Percentiles rank a stretch among this genome's conserved stretches.
Evolutionary conservation across 1,140 invertebrate species (phyloP).

Genomic region (Drosophila varians): DNA sequence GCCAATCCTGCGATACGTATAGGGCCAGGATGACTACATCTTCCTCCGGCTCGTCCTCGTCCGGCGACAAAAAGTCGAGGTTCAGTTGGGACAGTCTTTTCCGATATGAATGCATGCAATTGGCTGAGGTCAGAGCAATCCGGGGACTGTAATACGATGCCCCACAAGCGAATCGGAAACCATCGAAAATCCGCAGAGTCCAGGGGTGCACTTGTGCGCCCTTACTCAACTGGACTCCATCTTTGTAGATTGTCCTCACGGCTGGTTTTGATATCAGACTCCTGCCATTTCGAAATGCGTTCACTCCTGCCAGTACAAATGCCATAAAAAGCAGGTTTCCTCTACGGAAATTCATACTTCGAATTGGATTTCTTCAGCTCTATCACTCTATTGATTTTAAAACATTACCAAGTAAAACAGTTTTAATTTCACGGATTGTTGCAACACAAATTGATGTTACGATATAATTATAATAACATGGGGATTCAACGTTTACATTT

Average conservation of each 20-base stretch:
- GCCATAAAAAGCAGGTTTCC: background rate
- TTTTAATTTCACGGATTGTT: background rate
- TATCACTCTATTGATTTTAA: background rate
- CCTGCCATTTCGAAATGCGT: background rate
- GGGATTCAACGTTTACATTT: no score
- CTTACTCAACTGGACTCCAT: slow-evolving; percentile 9
- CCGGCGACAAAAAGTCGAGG: slow-evolving; percentile 1
- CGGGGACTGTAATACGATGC: slow-evolving; percentile 17
- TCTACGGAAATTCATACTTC: background rate
- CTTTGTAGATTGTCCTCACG: slow-evolving; percentile 3
- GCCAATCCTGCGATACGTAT: slow-evolving; percentile 6
- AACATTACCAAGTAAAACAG: no score
- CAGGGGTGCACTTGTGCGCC: slow-evolving; percentile 11
- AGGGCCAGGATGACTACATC: slow-evolving; percentile 1
- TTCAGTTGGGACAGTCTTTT: background rate
- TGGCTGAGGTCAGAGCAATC: slow-evolving; percentile 28
- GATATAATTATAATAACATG: background rate
- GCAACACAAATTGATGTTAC: background rate
- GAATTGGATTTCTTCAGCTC: no score
- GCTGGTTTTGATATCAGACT: background rate
- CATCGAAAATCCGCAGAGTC: slow-evolving; percentile 25
- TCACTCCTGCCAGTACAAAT: background rate
- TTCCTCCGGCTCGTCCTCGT: background rate
- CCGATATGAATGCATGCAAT: slow-evolving; percentile 17
- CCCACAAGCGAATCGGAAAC: slow-evolving; percentile 19